phyloP scores from a whole-genome alignment of 2,797 vertebrate species.

The Muraenolepis orangiensis region DNA sequence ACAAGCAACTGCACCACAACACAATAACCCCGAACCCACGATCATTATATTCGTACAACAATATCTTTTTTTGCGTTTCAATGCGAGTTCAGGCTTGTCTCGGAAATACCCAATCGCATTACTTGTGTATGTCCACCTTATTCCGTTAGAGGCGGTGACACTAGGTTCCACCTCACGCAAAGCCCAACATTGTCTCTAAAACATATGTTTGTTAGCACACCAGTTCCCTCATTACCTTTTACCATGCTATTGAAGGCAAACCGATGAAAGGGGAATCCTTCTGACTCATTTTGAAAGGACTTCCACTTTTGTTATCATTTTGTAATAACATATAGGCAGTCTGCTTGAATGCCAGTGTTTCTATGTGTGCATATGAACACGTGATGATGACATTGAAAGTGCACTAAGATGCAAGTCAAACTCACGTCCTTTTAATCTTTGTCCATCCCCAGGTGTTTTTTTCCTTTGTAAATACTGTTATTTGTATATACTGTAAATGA shows the following conservation, averaged over 20 bases:
- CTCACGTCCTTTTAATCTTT: neutral
- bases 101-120: neutral
- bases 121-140: neutral
- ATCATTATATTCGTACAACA: neutral
- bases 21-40: neutral
- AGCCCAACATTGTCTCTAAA: neutral
- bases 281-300: neutral
- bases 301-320: neutral
- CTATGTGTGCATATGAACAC: neutral
- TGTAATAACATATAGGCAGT: slow-evolving; percentile 1
- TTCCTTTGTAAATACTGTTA: slow-evolving; percentile 99
- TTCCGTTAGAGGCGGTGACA: neutral
- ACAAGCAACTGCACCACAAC: neutral
- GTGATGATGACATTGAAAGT: neutral
- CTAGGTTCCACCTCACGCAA: neutral
- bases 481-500: slow-evolving; percentile 99
- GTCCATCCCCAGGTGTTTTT: slow-evolving; percentile 82
- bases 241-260: neutral
- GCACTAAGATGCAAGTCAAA: neutral
- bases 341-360: slow-evolving; percentile 23
- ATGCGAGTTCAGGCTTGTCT: neutral
- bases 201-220: neutral
- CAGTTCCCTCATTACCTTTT: neutral
- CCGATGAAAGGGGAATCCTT: neutral
- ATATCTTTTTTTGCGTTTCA: neutral